Base-by-base conservation (phyloP, 2,888 invertebrate genomes). In the Tenthredo mesomela region DNA sequence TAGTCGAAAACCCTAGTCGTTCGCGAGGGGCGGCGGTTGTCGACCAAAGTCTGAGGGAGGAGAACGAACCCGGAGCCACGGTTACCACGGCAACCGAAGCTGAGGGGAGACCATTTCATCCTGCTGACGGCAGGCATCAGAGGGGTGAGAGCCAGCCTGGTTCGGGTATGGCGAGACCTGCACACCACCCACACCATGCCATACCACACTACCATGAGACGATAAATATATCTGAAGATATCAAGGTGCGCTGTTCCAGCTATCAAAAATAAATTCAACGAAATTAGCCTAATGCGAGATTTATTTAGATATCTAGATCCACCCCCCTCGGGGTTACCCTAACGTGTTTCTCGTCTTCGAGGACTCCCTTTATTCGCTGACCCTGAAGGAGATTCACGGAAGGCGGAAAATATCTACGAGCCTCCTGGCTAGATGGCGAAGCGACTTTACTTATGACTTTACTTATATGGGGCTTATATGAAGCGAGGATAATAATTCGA, bases 41-140 rank as follows among this genome's bases (percentile, higher is more conserved):
- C 80, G 77, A 86, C 84, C 85, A 67, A 84, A 82, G 71, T 85
- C 86, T 84, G 89, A 91, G 91, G 92, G 93, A 80, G 80, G 93
- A 92, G 93, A 92, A 90, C 90, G 54, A 80, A 40, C 80, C 82
- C 70, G 82, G 82, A 82, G 80, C 80, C 37, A 82, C 82, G 88
- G 93, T 93, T 92, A 89, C 93, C 93, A 89, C 86, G 92, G 91
- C 89, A 92, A 91, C 92, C 91, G 91, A 88, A 91, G 91, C 92
- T 90, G 84, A 88, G 92, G 91, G 91, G 91, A 90, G 90, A 90
- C 91, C 92, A 91, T 93, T 93, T 89, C 90, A 91, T 92, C 92
- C 93, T 91, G 93, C 90, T 91, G 92, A 89, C 91, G 93, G 90
- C 91, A 90, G 91, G 91, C 89, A 87, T 88, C 88, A 87, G 89